Conservation (phyloP, 2,888 invertebrate genomes). For the Elysia crispata region DNA sequence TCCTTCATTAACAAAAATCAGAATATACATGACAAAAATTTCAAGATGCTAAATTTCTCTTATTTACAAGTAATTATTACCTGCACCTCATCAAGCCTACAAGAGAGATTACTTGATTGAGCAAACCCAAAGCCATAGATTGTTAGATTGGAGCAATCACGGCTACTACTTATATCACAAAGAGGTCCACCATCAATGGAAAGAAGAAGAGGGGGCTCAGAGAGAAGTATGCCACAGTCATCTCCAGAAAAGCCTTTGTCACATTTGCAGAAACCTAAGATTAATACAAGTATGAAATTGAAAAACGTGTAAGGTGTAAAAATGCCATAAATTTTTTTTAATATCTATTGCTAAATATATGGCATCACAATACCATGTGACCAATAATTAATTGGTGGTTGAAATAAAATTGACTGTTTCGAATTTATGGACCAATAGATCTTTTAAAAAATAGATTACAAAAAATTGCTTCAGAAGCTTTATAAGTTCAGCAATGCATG, state of each 20-base stretch:
- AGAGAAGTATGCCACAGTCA: constrained; percentile 58
- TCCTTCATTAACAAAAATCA: not conserved
- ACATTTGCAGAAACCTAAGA: constrained; percentile 55
- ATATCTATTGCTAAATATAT: too few relatives aligned
- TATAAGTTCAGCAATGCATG: too few relatives aligned
- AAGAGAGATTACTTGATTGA: constrained; percentile 32
- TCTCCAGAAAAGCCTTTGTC: constrained; percentile 55
- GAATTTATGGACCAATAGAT: too few relatives aligned
- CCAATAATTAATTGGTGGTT: too few relatives aligned
- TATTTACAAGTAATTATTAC: constrained; percentile 20
- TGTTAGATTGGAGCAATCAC: constrained; percentile 45
- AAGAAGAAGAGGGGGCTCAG: constrained; percentile 51
- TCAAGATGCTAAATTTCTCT: not conserved
- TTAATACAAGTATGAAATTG: too few relatives aligned
- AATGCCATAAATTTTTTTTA: too few relatives aligned
- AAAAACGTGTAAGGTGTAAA: too few relatives aligned
- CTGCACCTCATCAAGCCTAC: constrained; percentile 40
- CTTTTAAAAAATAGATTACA: too few relatives aligned
- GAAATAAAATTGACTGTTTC: too few relatives aligned
- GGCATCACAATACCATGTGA: too few relatives aligned
- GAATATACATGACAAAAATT: not conserved
- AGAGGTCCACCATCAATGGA: constrained; percentile 34
- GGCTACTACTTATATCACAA: constrained; percentile 35
- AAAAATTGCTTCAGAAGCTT: too few relatives aligned
- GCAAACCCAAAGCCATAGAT: constrained; percentile 51